Percentiles rank a stretch among this genome's conserved stretches.
phyloP scores from a whole-genome alignment of 2,888 invertebrate genomes.

The Reticulitermes lucifugus region DNA sequence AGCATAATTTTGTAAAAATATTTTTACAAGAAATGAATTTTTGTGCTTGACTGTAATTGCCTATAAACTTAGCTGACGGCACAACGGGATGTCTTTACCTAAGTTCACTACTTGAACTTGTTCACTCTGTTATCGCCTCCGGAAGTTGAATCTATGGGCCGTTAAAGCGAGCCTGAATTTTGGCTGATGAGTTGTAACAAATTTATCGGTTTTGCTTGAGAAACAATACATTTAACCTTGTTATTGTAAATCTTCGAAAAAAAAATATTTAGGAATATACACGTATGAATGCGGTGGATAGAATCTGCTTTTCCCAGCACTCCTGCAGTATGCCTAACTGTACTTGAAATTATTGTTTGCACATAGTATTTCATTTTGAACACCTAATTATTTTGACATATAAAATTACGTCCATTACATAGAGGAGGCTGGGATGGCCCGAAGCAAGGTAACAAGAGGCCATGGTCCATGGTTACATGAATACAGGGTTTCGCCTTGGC shows the following conservation, averaged over 20 bases:
- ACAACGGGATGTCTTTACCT: too few species aligned
- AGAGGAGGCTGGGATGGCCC: neutral
- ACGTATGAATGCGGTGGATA: neutral
- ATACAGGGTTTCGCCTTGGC: neutral
- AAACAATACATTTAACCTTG: neutral
- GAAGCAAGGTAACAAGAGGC: constrained; percentile 1
- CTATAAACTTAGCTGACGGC: too few species aligned
- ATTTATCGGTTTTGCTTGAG: neutral
- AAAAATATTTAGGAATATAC: neutral
- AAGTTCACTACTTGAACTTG: too few species aligned
- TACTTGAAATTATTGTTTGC: neutral
- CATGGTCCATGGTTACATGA: neutral
- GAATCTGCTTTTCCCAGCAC: neutral
- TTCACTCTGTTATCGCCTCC: neutral
- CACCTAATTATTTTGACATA: neutral
- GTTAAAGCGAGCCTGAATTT: neutral
- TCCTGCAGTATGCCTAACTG: neutral
- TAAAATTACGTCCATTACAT: neutral
- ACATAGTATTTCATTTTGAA: neutral
- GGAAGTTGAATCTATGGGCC: too few species aligned
- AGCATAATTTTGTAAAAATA: too few species aligned
- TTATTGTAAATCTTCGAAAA: neutral
- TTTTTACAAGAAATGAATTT: too few species aligned
- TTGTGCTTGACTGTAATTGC: too few species aligned
- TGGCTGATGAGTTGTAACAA: neutral